A percentile compares a stretch with the other conserved stretches of the same genome.
Conservation (phyloP, 2,797 vertebrate genomes). For the Spinus pinus region DNA sequence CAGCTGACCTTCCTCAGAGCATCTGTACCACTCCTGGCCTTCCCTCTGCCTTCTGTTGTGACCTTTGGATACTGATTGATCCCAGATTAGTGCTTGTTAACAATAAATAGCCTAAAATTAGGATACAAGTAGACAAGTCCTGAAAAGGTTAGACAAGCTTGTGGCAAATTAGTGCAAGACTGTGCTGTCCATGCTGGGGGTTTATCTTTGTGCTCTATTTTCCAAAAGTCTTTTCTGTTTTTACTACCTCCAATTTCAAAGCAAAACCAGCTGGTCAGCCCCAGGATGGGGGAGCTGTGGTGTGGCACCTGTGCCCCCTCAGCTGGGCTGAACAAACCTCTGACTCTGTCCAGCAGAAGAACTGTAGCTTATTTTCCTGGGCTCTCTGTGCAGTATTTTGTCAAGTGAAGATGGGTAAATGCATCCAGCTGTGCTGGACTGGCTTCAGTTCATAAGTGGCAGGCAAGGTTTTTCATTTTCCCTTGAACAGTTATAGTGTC, state of each 20-base stretch:
- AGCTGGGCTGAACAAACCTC: not conserved
- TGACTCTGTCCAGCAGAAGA: not conserved
- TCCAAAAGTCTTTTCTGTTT: not conserved
- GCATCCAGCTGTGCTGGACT: not conserved
- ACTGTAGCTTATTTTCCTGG: not conserved
- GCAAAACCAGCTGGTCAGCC: not conserved
- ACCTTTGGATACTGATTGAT: constrained; percentile 44
- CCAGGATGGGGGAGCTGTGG: not conserved
- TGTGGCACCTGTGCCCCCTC: not conserved
- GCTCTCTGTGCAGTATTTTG: not conserved
- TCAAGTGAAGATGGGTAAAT: not conserved
- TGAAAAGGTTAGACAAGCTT: constrained; percentile 30
- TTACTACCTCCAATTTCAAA: not conserved
- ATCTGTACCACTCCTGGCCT: not conserved
- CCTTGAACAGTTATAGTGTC: not conserved
- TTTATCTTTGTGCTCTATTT: not conserved
- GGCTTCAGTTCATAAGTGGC: not conserved
- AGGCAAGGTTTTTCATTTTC: constrained; percentile 2
- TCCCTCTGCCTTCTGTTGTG: constrained; percentile 19
- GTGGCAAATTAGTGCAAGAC: not conserved
- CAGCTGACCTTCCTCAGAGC: constrained; percentile 51
- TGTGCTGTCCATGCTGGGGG: not conserved
- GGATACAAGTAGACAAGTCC: not conserved
- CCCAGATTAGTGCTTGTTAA: constrained; percentile 40
- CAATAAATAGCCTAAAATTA: constrained; percentile 52